Base-by-base conservation (phyloP, 2,113 vertebrate genomes). In the Dasyurus viverrinus region DNA sequence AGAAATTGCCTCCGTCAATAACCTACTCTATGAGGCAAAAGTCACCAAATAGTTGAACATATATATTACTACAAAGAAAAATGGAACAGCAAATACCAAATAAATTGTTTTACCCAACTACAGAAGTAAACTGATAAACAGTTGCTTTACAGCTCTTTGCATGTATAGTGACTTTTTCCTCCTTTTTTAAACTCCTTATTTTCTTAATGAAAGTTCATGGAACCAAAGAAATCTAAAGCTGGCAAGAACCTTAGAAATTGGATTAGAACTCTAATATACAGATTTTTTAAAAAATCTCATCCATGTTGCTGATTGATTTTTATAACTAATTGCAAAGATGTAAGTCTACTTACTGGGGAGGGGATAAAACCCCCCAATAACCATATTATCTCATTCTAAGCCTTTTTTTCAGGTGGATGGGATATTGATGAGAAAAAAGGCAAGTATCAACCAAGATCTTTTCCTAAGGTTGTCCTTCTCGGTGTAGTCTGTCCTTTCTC, bases 401-500 rank as follows among this genome's bases (percentile, higher is more conserved):
- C n/a, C 68, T 84, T 42, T 84, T 42, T 84, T 84, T 16, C 22
- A n/a, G 19, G n/a, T 84, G 36, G 68, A 23, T 42, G 68, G 16
- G n/a, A 42, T 84, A 42, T 8, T n/a, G 36, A 84, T 84, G 16
- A 84, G 19, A 84, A 36, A n/a, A n/a, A 76, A 76, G 68, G 16
- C 36, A 76, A n/a, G 36, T n/a, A 84, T 8, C 19, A 19, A 90
- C 36, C 93, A 60, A 96, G 57, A 92, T 42, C 68, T 90, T 90
- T 97, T 93, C 94, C 92, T 94, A 95, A 95, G 60, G 68, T 50
- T 89, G 92, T 96, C 89, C n/a, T 47, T 2, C 53, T 89, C 91
- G 91, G 68, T 94, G 91, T 92, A 90, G 89, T 94, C 84, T 91
- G 55, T 94, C 19, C 42, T 50, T 48, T 84, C 84, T 89, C 93